phyloP scores from a whole-genome alignment of 2,888 invertebrate genomes.

The Lypha dubia region DNA sequence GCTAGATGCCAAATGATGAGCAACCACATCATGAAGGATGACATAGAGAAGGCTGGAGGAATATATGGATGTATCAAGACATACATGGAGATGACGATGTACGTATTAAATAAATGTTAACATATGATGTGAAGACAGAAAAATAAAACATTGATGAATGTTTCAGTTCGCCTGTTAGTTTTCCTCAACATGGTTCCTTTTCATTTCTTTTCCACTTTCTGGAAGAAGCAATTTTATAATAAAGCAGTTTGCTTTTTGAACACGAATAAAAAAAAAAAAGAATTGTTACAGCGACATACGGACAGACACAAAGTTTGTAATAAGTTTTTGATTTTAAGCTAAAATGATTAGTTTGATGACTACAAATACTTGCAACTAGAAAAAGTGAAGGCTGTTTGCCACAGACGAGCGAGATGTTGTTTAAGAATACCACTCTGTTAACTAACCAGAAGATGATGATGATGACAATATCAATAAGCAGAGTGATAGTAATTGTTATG shows the following conservation, averaged over 20 bases:
- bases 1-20: slow-evolving; percentile 7
- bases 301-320: slow-evolving; percentile 35
- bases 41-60: neutral
- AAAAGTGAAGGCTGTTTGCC: slow-evolving; percentile 41
- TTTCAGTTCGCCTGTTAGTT: slow-evolving; percentile 49
- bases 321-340: slow-evolving; percentile 61
- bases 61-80: neutral
- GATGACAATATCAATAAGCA: slow-evolving; percentile 72
- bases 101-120: slow-evolving; percentile 63
- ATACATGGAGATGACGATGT: slow-evolving; percentile 49
- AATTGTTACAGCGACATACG: neutral
- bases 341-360: slow-evolving; percentile 59
- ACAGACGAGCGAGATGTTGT: neutral
- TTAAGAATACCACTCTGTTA: slow-evolving; percentile 11
- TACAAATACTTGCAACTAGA: slow-evolving; percentile 43
- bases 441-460: slow-evolving; percentile 28
- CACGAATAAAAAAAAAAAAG: slow-evolving; percentile 3
- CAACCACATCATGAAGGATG: slow-evolving; percentile 17
- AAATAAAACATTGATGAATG: slow-evolving; percentile 71
- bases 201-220: slow-evolving; percentile 8
- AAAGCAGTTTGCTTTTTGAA: slow-evolving; percentile 45
- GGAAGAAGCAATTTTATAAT: slow-evolving; percentile 31
- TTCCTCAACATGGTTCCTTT: slow-evolving; percentile 49
- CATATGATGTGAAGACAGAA: slow-evolving; percentile 71
- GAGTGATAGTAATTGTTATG: slow-evolving; percentile 71